These are phyloP conservation scores for Pantherophis guttatus DNA, from an alignment of 2,113 vertebrate species.

Conservation along the genomic window DNA sequence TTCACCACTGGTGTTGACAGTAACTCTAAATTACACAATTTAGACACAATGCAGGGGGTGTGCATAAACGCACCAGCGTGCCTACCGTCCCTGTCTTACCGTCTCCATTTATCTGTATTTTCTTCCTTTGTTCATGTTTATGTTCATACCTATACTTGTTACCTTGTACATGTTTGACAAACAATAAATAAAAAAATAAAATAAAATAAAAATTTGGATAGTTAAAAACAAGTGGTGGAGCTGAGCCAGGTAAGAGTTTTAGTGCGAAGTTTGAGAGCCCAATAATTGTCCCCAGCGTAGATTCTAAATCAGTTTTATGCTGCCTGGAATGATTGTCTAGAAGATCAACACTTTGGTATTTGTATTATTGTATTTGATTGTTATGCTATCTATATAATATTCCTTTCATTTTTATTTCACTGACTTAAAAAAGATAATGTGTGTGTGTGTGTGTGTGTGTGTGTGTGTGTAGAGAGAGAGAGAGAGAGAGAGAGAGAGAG, in stretches of 20 bases:
- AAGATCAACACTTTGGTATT: not conserved
- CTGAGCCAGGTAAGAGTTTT: not conserved
- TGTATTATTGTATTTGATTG: not conserved
- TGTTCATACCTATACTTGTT: too few relatives aligned
- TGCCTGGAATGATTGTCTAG: not conserved
- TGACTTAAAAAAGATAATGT: not conserved
- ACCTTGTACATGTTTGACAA: too few relatives aligned
- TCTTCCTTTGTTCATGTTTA: too few relatives aligned
- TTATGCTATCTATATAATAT: not conserved
- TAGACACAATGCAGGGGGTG: too few relatives aligned
- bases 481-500: accelerated
- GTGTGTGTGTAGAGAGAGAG: too few relatives aligned
- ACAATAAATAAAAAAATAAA: too few relatives aligned
- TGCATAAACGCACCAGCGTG: too few relatives aligned
- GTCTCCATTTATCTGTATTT: too few relatives aligned
- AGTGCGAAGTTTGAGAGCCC: not conserved
- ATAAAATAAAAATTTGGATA: not conserved
- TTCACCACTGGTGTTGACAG: not conserved
- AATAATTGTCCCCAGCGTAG: not conserved
- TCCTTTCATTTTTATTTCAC: not conserved
- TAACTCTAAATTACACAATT: not conserved
- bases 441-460: too few relatives aligned
- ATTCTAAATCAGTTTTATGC: not conserved
- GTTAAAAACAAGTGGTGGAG: not conserved
- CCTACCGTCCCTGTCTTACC: too few relatives aligned